phyloP scores from a whole-genome alignment of 2,797 vertebrate species.

The Stomatorhinus walkeri region DNA sequence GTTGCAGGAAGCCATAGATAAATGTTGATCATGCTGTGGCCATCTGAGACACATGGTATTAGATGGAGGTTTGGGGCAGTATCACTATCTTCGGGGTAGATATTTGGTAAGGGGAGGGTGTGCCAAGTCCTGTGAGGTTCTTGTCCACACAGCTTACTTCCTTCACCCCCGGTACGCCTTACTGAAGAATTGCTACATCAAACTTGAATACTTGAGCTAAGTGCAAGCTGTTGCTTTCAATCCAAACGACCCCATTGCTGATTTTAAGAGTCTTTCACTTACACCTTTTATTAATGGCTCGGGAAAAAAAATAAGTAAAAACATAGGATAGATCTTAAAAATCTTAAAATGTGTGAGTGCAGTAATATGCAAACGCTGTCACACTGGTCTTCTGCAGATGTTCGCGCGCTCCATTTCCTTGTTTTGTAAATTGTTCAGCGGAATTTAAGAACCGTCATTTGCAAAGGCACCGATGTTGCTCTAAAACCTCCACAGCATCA shows the following conservation, averaged over 20 bases:
- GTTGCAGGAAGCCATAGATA: not conserved
- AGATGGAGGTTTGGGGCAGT: conserved; percentile 13
- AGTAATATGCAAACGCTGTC: not conserved
- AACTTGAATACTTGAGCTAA: conserved; percentile 8
- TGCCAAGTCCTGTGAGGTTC: conserved; percentile 8
- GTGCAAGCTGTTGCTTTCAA: conserved; percentile 44
- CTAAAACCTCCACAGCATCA: not conserved
- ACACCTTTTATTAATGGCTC: not conserved
- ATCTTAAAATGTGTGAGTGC: not conserved
- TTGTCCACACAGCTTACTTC: not conserved
- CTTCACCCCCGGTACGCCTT: not conserved
- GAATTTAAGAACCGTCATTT: not conserved
- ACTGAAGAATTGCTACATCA: not conserved
- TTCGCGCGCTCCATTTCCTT: not conserved
- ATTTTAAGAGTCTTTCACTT: not conserved
- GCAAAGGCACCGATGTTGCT: not conserved
- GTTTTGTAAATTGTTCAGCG: not conserved
- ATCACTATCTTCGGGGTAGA: conserved; percentile 17
- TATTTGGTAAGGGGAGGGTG: conserved; percentile 20
- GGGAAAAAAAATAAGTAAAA: not conserved
- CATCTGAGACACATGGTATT: conserved; percentile 4
- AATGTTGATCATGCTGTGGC: not conserved
- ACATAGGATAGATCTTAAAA: not conserved
- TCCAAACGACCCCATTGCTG: conserved; percentile 17
- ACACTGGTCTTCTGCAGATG: not conserved